Evolutionary conservation across 2,797 vertebrate species (phyloP), one percentile per base, ranked within the genome.

Genomic region (Pempheris klunzingeri): DNA sequence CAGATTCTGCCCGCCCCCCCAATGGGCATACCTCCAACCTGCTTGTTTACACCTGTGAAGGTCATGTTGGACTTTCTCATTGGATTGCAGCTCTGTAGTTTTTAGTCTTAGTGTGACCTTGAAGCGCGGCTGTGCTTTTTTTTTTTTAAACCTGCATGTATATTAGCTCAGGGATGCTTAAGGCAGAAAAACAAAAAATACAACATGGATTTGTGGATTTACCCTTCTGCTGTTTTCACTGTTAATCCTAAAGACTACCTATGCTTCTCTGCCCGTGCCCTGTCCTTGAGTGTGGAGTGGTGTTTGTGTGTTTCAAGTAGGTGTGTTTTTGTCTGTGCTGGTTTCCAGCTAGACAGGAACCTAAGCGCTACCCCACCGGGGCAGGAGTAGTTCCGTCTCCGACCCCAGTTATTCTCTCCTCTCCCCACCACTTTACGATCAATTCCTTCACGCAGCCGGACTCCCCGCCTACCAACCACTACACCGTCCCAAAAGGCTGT

Each of bases 351-450:
- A 60, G 54, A 64, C 5, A 18, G 61, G 34, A 71, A 64, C 63
- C 58, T 18, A 7, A 74, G 38, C 7, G 0, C 46, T 66, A 49
- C 75, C 73, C 77, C 24, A 17, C 55, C 10, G 49, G 59, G 55
- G 60, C 22, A n/a, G 11, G 58, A 84, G 76, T 67, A 69, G 60
- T 76, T 83, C 57, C 39, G 74, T 60, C 69, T 73, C 58, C 41
- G 55, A 50, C 69, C 34, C 30, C 26, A 34, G 57, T 75, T 60
- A 80, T 74, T 80, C 26, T 60, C 72, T 78, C n/a, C 63, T 77
- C 75, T 81, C 71, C 75, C 69, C 70, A 50, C 47, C 50, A 72
- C 80, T 79, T 30, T 63, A 18, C 26, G 57, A 94, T 95, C 86
- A 75, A 93, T 92, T 90, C 76, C 52, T 85, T 66, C 67, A 50